These are phyloP conservation scores for Lordiphosa mommai DNA, from an alignment of 1,140 invertebrate species.

Conservation along the genomic window DNA sequence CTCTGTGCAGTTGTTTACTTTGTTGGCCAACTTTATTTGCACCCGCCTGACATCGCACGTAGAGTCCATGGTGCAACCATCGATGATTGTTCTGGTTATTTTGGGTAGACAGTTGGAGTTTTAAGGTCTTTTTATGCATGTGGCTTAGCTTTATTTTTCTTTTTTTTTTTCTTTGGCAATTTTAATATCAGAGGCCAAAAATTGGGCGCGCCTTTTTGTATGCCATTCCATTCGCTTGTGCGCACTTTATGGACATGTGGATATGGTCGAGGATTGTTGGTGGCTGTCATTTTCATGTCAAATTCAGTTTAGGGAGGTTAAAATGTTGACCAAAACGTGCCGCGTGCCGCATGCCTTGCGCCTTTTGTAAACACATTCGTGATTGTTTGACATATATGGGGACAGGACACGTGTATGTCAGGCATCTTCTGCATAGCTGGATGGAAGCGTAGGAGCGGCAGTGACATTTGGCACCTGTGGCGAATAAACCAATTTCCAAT, in stretches of 20 bases:
- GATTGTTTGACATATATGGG: slow-evolving; percentile 27
- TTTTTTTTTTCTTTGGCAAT: slow-evolving; percentile 6
- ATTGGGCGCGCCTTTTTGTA: slow-evolving; percentile 22
- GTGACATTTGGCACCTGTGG: slow-evolving; percentile 34
- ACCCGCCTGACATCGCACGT: slow-evolving; percentile 51
- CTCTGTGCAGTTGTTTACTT: slow-evolving; percentile 36
- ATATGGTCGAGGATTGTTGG: slow-evolving; percentile 13
- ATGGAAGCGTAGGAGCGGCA: slow-evolving; percentile 20
- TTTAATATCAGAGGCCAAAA: slow-evolving; percentile 46
- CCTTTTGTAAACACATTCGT: slow-evolving; percentile 13
- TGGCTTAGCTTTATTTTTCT: slow-evolving; percentile 22
- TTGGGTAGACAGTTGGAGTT: slow-evolving; percentile 58
- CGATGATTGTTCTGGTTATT: neutral
- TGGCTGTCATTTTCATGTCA: slow-evolving; percentile 31
- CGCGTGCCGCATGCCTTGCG: neutral
- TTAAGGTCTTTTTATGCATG: slow-evolving; percentile 55
- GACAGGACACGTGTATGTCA: slow-evolving; percentile 33
- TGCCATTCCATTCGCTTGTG: slow-evolving; percentile 37
- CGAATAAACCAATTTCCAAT: slow-evolving; percentile 47
- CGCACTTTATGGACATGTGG: slow-evolving; percentile 52
- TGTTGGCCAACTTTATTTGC: slow-evolving; percentile 58
- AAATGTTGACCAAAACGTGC: neutral
- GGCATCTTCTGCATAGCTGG: slow-evolving; percentile 8
- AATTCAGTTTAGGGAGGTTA: slow-evolving; percentile 11
- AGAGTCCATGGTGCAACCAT: slow-evolving; percentile 21